These are phyloP conservation scores for Drosophila busckii DNA, from an alignment of 1,140 invertebrate species.

Conservation along the genomic window DNA sequence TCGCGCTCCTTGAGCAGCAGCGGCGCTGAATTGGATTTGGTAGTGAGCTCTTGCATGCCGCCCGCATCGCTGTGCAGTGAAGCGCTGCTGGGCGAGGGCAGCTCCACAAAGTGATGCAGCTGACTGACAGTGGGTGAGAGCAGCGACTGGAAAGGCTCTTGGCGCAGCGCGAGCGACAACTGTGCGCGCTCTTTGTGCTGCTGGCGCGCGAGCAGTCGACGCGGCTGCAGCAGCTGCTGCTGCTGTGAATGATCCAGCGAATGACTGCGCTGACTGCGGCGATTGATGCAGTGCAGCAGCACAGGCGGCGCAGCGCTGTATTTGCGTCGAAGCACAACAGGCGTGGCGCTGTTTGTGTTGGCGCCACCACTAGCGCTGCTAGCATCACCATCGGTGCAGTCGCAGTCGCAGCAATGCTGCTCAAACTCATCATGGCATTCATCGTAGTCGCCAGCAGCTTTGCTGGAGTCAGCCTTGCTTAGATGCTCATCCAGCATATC, in stretches of 20 bases:
- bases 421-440: constrained; percentile 72
- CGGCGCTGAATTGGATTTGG: constrained; percentile 77
- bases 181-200: constrained; percentile 56
- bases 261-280: constrained; percentile 60
- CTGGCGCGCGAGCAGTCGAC: constrained; percentile 47
- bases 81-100: constrained; percentile 75
- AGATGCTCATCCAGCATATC: constrained; percentile 56
- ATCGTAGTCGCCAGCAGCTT: constrained; percentile 43
- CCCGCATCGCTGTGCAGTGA: constrained; percentile 74
- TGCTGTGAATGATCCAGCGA: constrained; percentile 65
- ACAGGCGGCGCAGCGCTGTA: constrained; percentile 57
- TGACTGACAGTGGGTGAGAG: constrained; percentile 53
- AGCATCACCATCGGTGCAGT: constrained; percentile 71
- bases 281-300: constrained; percentile 30
- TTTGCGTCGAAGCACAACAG: constrained; percentile 64
- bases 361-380: constrained; percentile 67
- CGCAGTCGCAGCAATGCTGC: constrained; percentile 61
- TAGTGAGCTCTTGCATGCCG: constrained; percentile 72
- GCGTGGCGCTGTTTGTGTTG: constrained; percentile 39
- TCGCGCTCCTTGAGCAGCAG: constrained; percentile 73
- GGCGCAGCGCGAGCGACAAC: constrained; percentile 58
- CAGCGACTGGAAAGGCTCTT: constrained; percentile 70
- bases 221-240: constrained; percentile 33
- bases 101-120: constrained; percentile 63
- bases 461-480: constrained; percentile 17